These are phyloP conservation scores for Papilio helenus DNA, from an alignment of 1,140 invertebrate species.

Conservation along the genomic window DNA sequence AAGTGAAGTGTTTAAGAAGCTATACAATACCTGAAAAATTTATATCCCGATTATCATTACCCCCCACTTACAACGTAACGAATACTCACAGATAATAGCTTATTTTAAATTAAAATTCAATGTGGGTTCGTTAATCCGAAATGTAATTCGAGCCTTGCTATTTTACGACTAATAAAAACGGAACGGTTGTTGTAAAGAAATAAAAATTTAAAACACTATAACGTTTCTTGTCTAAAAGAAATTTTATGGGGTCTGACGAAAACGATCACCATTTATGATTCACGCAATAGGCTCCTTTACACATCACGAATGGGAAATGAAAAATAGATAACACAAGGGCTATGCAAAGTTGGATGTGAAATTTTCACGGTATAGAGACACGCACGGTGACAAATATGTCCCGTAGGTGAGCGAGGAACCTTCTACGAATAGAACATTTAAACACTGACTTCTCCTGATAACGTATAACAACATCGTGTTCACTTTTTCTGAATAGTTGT, in stretches of 20 bases:
- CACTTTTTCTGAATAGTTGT: no score
- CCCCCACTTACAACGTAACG: constrained; percentile 36
- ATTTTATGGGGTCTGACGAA: constrained; percentile 51
- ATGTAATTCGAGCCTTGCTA: constrained; percentile 32
- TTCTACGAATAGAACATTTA: constrained; percentile 63
- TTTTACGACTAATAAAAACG: constrained; percentile 45
- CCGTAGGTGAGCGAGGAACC: constrained; percentile 59
- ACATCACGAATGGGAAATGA: constrained; percentile 65
- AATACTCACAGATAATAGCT: constrained; percentile 28
- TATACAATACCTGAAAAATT: constrained; percentile 51
- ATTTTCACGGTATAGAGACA: constrained; percentile 64
- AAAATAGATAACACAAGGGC: constrained; percentile 72
- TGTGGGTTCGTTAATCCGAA: constrained; percentile 25
- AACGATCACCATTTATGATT: constrained; percentile 75
- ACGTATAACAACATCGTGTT: neutral
- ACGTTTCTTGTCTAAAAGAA: constrained; percentile 44
- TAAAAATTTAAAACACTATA: constrained; percentile 36
- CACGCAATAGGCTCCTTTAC: constrained; percentile 69
- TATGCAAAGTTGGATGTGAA: constrained; percentile 71
- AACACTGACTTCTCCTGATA: constrained; percentile 64
- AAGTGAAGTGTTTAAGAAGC: constrained; percentile 55
- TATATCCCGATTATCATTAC: constrained; percentile 68
- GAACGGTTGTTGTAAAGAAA: constrained; percentile 41
- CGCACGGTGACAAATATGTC: constrained; percentile 70
- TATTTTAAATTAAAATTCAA: constrained; percentile 38